These are phyloP conservation scores for Rafetus swinhoei DNA, from an alignment of 2,113 vertebrate species.

Conservation along the genomic window DNA sequence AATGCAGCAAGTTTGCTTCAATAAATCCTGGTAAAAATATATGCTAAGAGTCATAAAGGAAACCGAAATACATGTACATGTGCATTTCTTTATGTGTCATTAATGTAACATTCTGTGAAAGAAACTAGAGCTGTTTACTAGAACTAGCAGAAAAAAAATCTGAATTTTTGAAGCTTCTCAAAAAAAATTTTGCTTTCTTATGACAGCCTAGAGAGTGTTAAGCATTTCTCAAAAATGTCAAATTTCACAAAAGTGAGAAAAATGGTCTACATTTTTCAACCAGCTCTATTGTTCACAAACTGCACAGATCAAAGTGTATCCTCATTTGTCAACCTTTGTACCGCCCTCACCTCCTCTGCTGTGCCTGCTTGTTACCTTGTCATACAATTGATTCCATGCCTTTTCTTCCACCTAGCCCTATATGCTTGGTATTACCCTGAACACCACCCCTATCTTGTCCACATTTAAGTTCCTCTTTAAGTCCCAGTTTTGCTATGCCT, in stretches of 20 bases:
- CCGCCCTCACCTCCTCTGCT: not conserved
- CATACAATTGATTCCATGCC: not conserved
- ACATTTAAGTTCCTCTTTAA: not conserved
- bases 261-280: not conserved
- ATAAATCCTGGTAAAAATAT: not conserved
- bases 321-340: not conserved
- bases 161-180: not conserved
- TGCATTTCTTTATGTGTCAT: fast-evolving
- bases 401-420: fast-evolving
- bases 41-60: fast-evolving
- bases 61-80: not conserved
- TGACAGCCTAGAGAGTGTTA: fast-evolving
- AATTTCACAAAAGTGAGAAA: not conserved
- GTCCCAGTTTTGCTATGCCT: not conserved
- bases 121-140: not conserved
- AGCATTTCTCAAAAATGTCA: not conserved
- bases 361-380: not conserved
- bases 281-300: not conserved
- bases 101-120: not conserved
- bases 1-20: not conserved
- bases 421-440: too few species aligned
- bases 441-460: not conserved
- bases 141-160: not conserved
- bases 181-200: fast-evolving
- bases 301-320: not conserved